phyloP scores from a whole-genome alignment of 1,140 invertebrate genomes.

The Scaptomyza graminum region DNA sequence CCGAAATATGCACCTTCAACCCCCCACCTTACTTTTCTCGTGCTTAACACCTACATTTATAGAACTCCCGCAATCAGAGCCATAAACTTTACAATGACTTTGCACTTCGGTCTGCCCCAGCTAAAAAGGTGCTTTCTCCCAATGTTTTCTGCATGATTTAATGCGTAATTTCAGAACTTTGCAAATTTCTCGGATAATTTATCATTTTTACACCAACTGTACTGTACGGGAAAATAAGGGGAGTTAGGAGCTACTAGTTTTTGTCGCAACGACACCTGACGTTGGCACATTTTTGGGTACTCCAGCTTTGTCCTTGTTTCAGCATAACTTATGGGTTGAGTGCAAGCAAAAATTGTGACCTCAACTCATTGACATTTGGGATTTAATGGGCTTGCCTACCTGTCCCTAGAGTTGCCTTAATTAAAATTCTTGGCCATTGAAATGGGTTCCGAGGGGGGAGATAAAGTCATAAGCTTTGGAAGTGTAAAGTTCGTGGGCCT shows the following conservation, averaged over 20 bases:
- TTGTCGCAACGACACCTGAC: slow-evolving; percentile 59
- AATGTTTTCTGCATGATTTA: slow-evolving; percentile 72
- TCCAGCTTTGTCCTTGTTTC: background rate
- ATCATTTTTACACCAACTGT: slow-evolving; percentile 61
- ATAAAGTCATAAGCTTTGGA: slow-evolving; percentile 11
- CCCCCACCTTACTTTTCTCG: background rate
- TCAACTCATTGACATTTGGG: slow-evolving; percentile 73
- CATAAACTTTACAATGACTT: slow-evolving; percentile 76
- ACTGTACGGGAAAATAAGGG: background rate
- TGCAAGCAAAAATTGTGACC: slow-evolving; percentile 68
- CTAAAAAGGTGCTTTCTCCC: slow-evolving; percentile 15
- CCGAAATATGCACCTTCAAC: slow-evolving; percentile 22
- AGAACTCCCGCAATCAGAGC: slow-evolving; percentile 52
- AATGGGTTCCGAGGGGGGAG: slow-evolving; percentile 21
- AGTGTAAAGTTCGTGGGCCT: slow-evolving; percentile 39
- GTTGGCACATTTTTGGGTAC: slow-evolving; percentile 43
- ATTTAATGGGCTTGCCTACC: slow-evolving; percentile 48
- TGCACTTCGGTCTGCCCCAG: slow-evolving; percentile 25
- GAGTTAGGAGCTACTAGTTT: slow-evolving; percentile 4
- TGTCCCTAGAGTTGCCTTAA: slow-evolving; percentile 59
- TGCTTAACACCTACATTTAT: no score
- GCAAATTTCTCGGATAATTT: slow-evolving; percentile 76
- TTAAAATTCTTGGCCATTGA: slow-evolving; percentile 64
- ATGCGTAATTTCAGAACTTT: slow-evolving; percentile 79
- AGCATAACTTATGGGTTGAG: slow-evolving; percentile 54